These are phyloP conservation scores for Bryconaethiops microstoma DNA, from an alignment of 2,797 vertebrate genomes.

Conservation along the genomic window DNA sequence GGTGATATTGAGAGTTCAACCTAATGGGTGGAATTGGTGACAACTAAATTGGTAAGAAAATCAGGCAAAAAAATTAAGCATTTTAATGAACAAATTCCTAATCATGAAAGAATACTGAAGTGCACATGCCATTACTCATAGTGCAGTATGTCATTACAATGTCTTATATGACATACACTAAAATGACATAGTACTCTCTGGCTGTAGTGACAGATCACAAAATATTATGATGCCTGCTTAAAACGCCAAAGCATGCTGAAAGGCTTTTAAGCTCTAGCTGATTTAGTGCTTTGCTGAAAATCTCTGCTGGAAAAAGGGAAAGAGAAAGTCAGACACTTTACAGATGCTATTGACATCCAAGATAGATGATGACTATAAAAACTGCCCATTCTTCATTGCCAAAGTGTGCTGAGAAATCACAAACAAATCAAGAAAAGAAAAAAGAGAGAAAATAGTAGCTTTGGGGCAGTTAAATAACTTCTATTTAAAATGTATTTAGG, in stretches of 20 bases:
- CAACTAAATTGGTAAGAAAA: no score
- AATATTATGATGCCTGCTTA: background rate
- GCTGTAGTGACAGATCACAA: background rate
- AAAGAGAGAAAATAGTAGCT: background rate
- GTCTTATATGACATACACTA: background rate
- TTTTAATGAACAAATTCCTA: background rate
- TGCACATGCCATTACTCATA: background rate
- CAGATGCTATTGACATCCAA: constrained; percentile 1
- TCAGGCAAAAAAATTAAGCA: background rate
- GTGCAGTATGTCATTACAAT: background rate
- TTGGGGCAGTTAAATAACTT: background rate
- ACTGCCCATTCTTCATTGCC: background rate
- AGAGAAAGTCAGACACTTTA: constrained; percentile 32
- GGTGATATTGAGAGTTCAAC: no score
- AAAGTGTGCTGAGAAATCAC: background rate
- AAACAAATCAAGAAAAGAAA: background rate
- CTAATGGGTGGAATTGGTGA: no score
- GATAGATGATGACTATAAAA: constrained; percentile 17
- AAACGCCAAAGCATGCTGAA: background rate
- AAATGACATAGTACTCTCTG: no score
- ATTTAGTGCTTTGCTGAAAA: constrained; percentile 11
- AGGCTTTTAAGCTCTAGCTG: background rate
- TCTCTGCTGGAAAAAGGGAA: constrained; percentile 36
- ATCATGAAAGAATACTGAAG: background rate
- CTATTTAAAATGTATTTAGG: background rate